phyloP scores from a whole-genome alignment of 2,113 vertebrate genomes.

The Crotalus tigris region DNA sequence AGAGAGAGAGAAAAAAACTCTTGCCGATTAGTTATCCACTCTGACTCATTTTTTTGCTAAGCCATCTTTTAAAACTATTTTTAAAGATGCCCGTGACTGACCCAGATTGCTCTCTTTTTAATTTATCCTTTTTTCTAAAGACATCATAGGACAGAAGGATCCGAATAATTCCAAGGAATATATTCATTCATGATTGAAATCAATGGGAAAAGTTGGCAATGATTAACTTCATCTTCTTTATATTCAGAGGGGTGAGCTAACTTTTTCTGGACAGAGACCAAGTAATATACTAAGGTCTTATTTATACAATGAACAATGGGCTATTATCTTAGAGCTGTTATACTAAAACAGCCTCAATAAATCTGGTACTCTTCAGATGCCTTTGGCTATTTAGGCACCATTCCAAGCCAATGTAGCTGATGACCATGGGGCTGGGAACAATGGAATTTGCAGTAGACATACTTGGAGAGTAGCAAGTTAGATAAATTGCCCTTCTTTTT shows the following conservation, averaged over 20 bases:
- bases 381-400: background rate
- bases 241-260: background rate
- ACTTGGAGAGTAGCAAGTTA: background rate
- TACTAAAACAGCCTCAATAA: background rate
- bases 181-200: background rate
- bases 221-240: background rate
- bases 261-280: background rate
- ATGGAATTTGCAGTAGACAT: background rate
- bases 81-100: background rate
- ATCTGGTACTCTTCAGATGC: background rate
- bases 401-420: background rate
- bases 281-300: background rate
- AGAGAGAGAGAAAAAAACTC: background rate
- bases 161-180: background rate
- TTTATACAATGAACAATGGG: background rate
- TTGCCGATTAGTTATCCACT: background rate
- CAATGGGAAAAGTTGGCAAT: background rate
- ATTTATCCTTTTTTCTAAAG: background rate
- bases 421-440: background rate
- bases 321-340: background rate
- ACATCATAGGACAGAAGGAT: background rate
- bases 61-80: conserved; percentile 1
- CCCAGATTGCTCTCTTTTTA: background rate
- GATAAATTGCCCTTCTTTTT: background rate
- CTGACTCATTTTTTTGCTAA: conserved; percentile 18